Base-by-base conservation (phyloP, 2,888 invertebrate species). In the Phania funesta region DNA sequence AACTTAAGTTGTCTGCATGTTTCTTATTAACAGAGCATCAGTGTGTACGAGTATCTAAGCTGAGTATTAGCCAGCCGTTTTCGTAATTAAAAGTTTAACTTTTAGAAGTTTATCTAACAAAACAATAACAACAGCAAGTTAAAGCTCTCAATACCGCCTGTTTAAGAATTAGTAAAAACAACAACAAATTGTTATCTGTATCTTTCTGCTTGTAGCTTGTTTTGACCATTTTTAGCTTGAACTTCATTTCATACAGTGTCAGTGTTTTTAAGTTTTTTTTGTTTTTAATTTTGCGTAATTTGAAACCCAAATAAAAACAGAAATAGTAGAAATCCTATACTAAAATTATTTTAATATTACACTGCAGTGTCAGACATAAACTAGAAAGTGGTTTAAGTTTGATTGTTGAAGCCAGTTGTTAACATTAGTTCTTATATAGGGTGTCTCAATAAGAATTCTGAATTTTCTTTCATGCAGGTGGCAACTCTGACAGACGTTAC, bases 181-280 rank as follows among this genome's bases (percentile, higher is more conserved):
- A 65, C 11, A 38, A 24, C 24, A 8, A 9, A 13, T 52, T 3
- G 16, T 26, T 44, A 38, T 74, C 38, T 60, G 60, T 48, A 11
- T 35, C 56, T 62, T 62, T 58, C 48, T 38, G 13, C 41, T 58
- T 24, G 32, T 65, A 71, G 54, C 62, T 74, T 74, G 74, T 74
- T 70, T 67, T 82, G 73, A 64, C 81, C 73, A 77, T 77, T 77
- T 81, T 68, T 8, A 77, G 68, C 48, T 68, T 75, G 68, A 77
- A 82, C 77, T 82, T 82, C 68, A 77, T 56, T 32, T 58, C 16
- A 32, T 16, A 52, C 68, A 46, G 29, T 22, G 58, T 76, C 75
- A 75, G 58, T 76, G 58, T 46, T 58, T 48, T 32, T 38, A 8
- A 3, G 6, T 44, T 44, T 7, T 38, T 24, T 2, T 38, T 38